phyloP scores from a whole-genome alignment of 92 coral and sea anemone species.

The Paramuricea clavata region DNA sequence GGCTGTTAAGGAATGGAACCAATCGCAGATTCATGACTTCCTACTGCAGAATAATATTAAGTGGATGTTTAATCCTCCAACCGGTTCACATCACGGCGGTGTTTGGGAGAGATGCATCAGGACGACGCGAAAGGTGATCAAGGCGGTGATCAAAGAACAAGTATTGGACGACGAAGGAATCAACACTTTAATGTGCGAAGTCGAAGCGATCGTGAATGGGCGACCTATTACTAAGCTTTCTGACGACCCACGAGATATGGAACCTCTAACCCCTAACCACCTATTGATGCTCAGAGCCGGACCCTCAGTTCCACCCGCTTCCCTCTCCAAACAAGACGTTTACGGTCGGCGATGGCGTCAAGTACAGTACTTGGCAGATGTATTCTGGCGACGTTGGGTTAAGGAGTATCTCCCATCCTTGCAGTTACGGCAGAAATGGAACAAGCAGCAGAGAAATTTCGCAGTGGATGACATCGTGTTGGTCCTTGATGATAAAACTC shows the following conservation, averaged over 20 bases:
- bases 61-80: background rate
- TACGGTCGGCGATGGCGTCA: constrained; percentile 6
- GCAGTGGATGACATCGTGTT: background rate
- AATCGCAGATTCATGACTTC: background rate
- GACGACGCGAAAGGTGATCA: no score
- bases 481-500: no score
- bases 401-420: background rate
- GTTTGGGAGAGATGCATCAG: no score
- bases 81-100: no score
- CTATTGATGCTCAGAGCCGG: background rate
- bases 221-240: constrained; percentile 5
- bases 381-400: no score
- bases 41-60: background rate
- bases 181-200: constrained; percentile 2
- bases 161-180: no score
- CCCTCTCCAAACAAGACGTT: background rate
- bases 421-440: constrained; percentile 10
- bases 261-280: constrained; percentile 4
- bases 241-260: no score
- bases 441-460: background rate
- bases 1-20: no score
- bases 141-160: no score
- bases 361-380: no score
- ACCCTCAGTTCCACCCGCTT: background rate
- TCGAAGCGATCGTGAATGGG: constrained; percentile 8